Evolutionary conservation across 2,113 vertebrate genomes (phyloP), one percentile per base, ranked within the genome.

Genomic region (Mugil cephalus): DNA sequence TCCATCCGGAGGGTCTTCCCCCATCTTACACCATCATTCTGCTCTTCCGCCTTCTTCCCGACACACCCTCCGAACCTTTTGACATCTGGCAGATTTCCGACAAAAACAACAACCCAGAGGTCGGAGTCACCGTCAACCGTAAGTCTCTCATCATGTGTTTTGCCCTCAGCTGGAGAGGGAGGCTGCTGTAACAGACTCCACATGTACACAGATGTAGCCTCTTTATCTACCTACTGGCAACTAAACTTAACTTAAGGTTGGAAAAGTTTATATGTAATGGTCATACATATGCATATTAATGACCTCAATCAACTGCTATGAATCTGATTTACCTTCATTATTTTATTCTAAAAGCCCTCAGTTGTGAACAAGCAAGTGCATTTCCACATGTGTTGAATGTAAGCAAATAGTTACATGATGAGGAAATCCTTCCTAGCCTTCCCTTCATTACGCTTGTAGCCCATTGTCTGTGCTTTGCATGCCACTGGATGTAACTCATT

Each of bases 21-120:
- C 94, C 94, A 74, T 92, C 96, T 0, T 99, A 98, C 90, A 99
- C 98, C 1, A 95, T 99, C 82, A 95, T 99, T 87, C 74, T 99
- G 71, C 88, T 99, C 48, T 96, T 99, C 94, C 96, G 96, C 42
- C 93, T 99, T 65, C 93, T 99, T 47, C 95, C 97, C 0, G 96
- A 98, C 82, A 94, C 96, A 2, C 88, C 94, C 56, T 95, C 69
- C 0, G 96, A 98, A 54, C 94, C 97, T 43, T 99, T 99, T 90
- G 96, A 98, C 83, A 92, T 99, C 79, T 99, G 98, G 98, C 98
- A 99, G 93, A 96, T 99, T 77, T 90, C 97, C n/a, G 96, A 98
- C 92, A 94, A 94, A 90, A 96, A 96, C 91, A 95, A 96, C 88
- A 98, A 96, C 82, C 97, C 98, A 0, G 95, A 99, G 94, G 96